Evolutionary conservation across 2,888 invertebrate genomes (phyloP), one percentile per base, ranked within the genome.

Genomic region (Sericinus montela): DNA sequence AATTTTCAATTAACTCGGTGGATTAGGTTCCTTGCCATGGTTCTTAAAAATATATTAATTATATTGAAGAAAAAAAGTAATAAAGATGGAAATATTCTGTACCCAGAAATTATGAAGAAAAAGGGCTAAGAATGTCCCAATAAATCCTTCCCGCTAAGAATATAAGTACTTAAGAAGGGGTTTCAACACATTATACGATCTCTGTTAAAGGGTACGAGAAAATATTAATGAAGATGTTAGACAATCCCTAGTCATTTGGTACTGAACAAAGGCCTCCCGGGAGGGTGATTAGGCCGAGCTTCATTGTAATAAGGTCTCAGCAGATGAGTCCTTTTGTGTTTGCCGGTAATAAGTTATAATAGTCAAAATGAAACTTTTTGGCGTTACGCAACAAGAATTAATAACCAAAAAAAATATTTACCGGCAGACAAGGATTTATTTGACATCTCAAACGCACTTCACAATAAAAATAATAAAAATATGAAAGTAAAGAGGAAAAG

Each of bases 211-310:
- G 58, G 53, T 50, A 59, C 56, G 63, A 57, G 68, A 67, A 72
- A 75, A 75, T 77, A 79, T 80, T 80, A 82, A 80, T 78, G 79
- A 78, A 77, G 78, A 77, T 79, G 80, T 79, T 73, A 57, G 70
- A 80, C 78, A 78, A 70, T 74, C 67, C 63, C 61, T 59, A 74
- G 70, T 75, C 72, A 74, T 72, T 75, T 69, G 65, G 64, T 55
- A 55, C 56, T 53, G 72, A 75, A 81, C 80, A 80, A 80, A 70
- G 68, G 58, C 55, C 60, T 62, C 60, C 57, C 59, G 60, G 60
- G 56, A 65, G 52, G 57, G 59, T 63, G 72, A 73, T 72, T 71
- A 68, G 63, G 60, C 56, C 37, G 53, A 51, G 51, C 53, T 53
- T 57, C 63, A 62, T 63, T 65, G 65, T 63, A 55, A 60, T 58